These are phyloP conservation scores for Ammodytes marinus DNA, from an alignment of 2,113 vertebrate species.

Conservation along the genomic window DNA sequence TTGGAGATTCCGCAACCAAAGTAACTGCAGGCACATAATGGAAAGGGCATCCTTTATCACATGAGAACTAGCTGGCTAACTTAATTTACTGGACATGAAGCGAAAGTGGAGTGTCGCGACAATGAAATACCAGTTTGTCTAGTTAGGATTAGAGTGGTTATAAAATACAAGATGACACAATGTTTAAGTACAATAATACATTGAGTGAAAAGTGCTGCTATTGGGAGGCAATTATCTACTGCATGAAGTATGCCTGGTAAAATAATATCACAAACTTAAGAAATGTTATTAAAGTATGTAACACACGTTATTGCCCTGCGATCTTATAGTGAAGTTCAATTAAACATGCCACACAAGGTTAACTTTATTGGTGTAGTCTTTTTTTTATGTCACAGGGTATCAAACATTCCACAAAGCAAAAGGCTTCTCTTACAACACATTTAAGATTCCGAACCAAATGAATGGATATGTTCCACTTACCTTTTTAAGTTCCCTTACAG, in stretches of 20 bases:
- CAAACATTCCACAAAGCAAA: neutral
- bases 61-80: slow-evolving; percentile 58
- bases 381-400: neutral
- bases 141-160: too few relatives aligned
- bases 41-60: slow-evolving; percentile 51
- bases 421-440: neutral
- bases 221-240: slow-evolving; percentile 1
- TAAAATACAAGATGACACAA: too few relatives aligned
- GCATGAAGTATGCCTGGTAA: neutral
- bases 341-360: too few relatives aligned
- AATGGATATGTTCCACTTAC: neutral
- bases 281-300: too few relatives aligned
- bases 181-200: too few relatives aligned
- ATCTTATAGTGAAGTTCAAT: too few relatives aligned
- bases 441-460: neutral
- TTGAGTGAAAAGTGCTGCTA: neutral
- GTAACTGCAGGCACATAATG: slow-evolving; percentile 22
- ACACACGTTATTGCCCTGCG: too few relatives aligned
- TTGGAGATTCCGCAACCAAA: slow-evolving; percentile 7
- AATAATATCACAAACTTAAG: neutral
- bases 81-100: slow-evolving; percentile 53
- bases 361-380: too few relatives aligned
- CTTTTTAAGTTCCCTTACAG: neutral
- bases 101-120: neutral
- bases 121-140: too few relatives aligned